Percentiles rank a stretch among this genome's conserved stretches.
These are phyloP conservation scores for Yponomeuta plumbellus DNA, from an alignment of 2,888 invertebrate species.

Conservation along the genomic window DNA sequence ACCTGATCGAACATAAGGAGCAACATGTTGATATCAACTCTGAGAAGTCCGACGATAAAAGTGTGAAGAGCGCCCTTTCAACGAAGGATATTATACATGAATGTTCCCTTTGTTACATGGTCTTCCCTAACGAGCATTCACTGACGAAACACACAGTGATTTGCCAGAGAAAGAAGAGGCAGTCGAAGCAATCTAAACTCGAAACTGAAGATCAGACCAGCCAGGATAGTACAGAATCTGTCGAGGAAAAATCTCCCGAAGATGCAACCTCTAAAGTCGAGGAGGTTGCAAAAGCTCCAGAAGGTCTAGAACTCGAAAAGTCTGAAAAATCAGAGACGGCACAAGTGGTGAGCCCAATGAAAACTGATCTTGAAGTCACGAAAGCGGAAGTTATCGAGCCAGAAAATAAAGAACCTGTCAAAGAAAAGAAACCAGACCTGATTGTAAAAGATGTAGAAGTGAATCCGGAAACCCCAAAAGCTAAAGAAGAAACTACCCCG, in stretches of 20 bases:
- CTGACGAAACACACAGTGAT: constrained; percentile 59
- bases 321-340: background rate
- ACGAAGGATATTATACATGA: constrained; percentile 72
- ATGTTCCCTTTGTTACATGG: constrained; percentile 72
- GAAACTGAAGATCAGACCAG: constrained; percentile 18
- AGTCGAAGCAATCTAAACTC: constrained; percentile 41
- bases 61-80: constrained; percentile 58
- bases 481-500: background rate
- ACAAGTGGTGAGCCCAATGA: constrained; percentile 24
- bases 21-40: constrained; percentile 60
- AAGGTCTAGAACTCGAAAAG: background rate
- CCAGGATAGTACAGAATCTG: background rate
- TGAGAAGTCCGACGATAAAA: constrained; percentile 66
- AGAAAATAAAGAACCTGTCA: background rate
- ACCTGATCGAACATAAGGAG: constrained; percentile 67
- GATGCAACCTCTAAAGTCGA: background rate
- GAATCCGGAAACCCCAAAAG: background rate
- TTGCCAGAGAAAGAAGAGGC: constrained; percentile 63
- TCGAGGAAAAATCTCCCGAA: background rate
- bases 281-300: constrained; percentile 1
- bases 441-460: constrained; percentile 9
- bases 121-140: constrained; percentile 71
- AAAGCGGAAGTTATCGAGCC: background rate
- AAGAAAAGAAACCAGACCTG: background rate
- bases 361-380: constrained; percentile 13